A percentile compares a stretch with the other conserved stretches of the same genome.
These are phyloP conservation scores for Keiferia lycopersicella DNA, from an alignment of 2,888 invertebrate genomes.

Conservation along the genomic window DNA sequence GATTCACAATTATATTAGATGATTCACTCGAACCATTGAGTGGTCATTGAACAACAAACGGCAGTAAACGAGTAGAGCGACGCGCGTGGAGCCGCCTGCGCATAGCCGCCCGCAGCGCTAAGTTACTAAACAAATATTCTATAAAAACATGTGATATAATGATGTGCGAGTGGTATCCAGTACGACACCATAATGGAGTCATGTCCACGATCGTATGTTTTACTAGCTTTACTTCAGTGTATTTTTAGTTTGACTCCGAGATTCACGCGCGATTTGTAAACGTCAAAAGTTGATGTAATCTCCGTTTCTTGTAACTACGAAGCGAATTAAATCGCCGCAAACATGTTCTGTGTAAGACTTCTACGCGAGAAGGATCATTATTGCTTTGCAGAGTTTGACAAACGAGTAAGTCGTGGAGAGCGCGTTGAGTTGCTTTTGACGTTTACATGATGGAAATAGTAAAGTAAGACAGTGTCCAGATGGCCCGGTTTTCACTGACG, in stretches of 20 bases:
- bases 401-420: slow-evolving; percentile 65
- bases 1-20: slow-evolving; percentile 72
- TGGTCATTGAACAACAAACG: slow-evolving; percentile 67
- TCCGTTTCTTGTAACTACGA: slow-evolving; percentile 37
- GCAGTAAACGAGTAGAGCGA: slow-evolving; percentile 61
- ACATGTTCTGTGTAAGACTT: slow-evolving; percentile 70
- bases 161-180: slow-evolving; percentile 73
- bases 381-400: slow-evolving; percentile 63
- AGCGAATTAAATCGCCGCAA: slow-evolving; percentile 34
- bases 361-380: slow-evolving; percentile 70
- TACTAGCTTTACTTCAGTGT: slow-evolving; percentile 61
- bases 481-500: slow-evolving; percentile 49
- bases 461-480: slow-evolving; percentile 49
- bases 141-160: slow-evolving; percentile 77
- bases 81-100: slow-evolving; percentile 51
- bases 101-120: slow-evolving; percentile 47
- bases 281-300: slow-evolving; percentile 70
- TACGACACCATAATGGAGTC: slow-evolving; percentile 68
- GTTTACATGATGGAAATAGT: slow-evolving; percentile 43
- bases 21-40: slow-evolving; percentile 71
- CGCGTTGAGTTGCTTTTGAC: slow-evolving; percentile 61
- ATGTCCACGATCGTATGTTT: slow-evolving; percentile 77
- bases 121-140: slow-evolving; percentile 72
- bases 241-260: slow-evolving; percentile 72
- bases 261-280: slow-evolving; percentile 75